Evolutionary conservation across 2,888 invertebrate genomes (phyloP).

Genomic region (Gymnocheta viridis): DNA sequence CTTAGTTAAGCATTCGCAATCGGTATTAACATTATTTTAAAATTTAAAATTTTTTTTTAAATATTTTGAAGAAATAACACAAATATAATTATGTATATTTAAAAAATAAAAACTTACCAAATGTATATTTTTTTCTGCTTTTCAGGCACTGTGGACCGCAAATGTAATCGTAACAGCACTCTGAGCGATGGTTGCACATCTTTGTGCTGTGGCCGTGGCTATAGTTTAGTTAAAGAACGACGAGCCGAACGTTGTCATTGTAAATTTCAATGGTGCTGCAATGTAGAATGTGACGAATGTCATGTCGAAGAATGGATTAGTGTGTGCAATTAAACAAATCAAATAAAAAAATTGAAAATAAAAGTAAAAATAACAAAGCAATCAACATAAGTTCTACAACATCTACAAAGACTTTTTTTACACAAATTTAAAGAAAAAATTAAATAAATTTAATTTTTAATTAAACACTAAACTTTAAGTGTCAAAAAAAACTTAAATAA

Average conservation of each 20-base stretch:
- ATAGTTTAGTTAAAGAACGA: slow-evolving; percentile 89
- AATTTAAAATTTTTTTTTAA: neutral
- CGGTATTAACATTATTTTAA: too few relatives aligned
- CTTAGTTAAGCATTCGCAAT: neutral
- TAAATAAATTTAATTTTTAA: slow-evolving; percentile 4
- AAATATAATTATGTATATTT: neutral
- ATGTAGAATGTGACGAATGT: slow-evolving; percentile 94
- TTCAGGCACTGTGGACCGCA: slow-evolving; percentile 87
- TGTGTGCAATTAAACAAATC: slow-evolving; percentile 88
- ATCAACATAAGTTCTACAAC: slow-evolving; percentile 48
- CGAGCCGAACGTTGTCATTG: slow-evolving; percentile 92
- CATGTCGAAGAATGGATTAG: slow-evolving; percentile 93
- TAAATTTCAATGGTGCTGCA: slow-evolving; percentile 97
- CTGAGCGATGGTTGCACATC: slow-evolving; percentile 92
- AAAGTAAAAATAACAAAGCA: slow-evolving; percentile 23
- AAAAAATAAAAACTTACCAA: neutral
- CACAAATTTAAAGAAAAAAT: slow-evolving; percentile 36
- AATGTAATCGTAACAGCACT: slow-evolving; percentile 88
- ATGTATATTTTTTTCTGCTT: slow-evolving; percentile 4
- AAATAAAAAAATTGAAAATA: slow-evolving; percentile 3
- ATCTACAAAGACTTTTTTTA: slow-evolving; percentile 61
- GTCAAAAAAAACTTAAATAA: neutral
- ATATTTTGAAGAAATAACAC: neutral
- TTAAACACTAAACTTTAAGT: too few relatives aligned
- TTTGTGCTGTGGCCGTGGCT: slow-evolving; percentile 94